These are phyloP conservation scores for Dolichallabes microphthalmus DNA, from an alignment of 2,113 vertebrate genomes.

Conservation along the genomic window DNA sequence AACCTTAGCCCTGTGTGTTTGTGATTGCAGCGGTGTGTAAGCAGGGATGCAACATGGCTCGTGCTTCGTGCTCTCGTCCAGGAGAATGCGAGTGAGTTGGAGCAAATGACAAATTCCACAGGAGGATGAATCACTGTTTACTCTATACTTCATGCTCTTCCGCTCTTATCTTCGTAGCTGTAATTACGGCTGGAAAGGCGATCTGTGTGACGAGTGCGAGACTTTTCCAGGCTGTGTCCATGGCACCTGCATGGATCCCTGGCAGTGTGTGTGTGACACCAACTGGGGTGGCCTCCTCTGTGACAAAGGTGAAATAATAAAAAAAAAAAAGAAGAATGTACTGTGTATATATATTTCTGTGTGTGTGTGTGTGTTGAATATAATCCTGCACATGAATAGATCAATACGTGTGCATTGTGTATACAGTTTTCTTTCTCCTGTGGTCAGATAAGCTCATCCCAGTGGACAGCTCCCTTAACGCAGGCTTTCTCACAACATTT, in stretches of 20 bases:
- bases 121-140: background rate
- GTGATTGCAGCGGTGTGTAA: slow-evolving; percentile 69
- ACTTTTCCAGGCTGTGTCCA: slow-evolving; percentile 78
- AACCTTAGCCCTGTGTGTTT: slow-evolving; percentile 29
- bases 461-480: slow-evolving; percentile 16
- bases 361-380: background rate
- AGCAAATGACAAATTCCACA: background rate
- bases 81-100: slow-evolving; percentile 76
- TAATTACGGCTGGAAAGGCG: slow-evolving; percentile 78
- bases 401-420: slow-evolving; percentile 7
- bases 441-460: background rate
- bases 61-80: slow-evolving; percentile 70
- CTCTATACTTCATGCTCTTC: background rate
- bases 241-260: slow-evolving; percentile 76
- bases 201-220: slow-evolving; percentile 74
- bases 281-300: slow-evolving; percentile 84
- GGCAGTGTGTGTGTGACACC: slow-evolving; percentile 80
- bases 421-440: background rate
- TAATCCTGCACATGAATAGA: background rate
- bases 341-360: background rate
- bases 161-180: slow-evolving; percentile 63
- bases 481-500: slow-evolving; percentile 54
- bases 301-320: slow-evolving; percentile 78
- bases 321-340: background rate
- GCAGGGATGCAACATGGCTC: slow-evolving; percentile 71